phyloP scores from a whole-genome alignment of 2,113 vertebrate genomes.

The Hyperopisus bebe region DNA sequence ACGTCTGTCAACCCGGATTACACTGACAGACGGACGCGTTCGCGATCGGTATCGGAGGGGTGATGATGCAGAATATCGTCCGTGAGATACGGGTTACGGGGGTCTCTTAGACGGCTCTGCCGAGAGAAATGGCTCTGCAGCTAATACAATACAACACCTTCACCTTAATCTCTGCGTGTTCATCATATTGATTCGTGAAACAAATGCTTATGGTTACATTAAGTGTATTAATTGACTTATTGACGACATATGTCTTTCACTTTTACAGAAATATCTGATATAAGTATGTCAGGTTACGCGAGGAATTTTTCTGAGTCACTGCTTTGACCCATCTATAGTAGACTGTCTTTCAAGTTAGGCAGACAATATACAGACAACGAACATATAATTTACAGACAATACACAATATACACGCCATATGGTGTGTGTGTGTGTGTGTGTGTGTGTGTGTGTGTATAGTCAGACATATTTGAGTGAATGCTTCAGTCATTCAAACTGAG shows the following conservation, averaged over 20 bases:
- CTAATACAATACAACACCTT: background rate
- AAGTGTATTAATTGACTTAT: background rate
- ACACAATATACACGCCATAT: background rate
- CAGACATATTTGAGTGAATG: background rate
- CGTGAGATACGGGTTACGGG: background rate
- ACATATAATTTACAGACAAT: background rate
- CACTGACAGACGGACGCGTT: background rate
- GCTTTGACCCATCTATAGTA: background rate
- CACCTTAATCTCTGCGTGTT: background rate
- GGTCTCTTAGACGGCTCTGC: background rate
- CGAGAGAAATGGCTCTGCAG: background rate
- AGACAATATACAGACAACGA: background rate
- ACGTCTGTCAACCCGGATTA: background rate
- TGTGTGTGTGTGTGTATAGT: background rate
- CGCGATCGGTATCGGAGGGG: conserved; percentile 16
- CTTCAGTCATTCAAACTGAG: background rate
- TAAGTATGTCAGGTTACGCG: background rate
- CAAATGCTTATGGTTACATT: background rate
- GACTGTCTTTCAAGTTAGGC: background rate
- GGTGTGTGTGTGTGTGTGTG: background rate
- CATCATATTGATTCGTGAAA: background rate
- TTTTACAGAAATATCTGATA: background rate
- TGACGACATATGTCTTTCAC: background rate
- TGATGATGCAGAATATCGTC: conserved; percentile 29
- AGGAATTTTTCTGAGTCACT: background rate